Conservation (phyloP, 2,113 vertebrate species). For the Forbesichthys agassizii region DNA sequence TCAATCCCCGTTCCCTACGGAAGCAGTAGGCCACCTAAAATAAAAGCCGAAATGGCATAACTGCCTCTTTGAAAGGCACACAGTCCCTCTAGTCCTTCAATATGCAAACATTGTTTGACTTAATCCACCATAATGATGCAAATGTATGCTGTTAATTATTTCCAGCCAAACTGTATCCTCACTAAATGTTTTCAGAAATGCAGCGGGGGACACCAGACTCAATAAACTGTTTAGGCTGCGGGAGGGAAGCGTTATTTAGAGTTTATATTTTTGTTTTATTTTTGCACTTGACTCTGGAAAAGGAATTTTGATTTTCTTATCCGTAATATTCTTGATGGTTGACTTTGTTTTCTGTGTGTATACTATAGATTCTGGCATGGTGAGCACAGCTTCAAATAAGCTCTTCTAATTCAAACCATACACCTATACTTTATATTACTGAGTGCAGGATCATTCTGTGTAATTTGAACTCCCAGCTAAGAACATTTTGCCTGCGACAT, state of each 20-base stretch:
- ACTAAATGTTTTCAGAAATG: constrained; percentile 57
- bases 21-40: constrained; percentile 21
- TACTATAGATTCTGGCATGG: constrained; percentile 25
- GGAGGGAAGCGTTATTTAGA: constrained; percentile 48
- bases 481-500: constrained; percentile 27
- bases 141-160: constrained; percentile 76
- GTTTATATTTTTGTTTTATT: constrained; percentile 44
- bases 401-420: constrained; percentile 41
- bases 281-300: constrained; percentile 49
- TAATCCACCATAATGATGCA: constrained; percentile 71
- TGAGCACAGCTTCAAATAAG: constrained; percentile 45
- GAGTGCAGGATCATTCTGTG: constrained; percentile 26
- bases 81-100: constrained; percentile 45
- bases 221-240: constrained; percentile 50
- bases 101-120: constrained; percentile 66
- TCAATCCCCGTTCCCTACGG: constrained; percentile 1
- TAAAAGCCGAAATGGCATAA: constrained; percentile 6
- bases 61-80: constrained; percentile 18
- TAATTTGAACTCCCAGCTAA: constrained; percentile 41
- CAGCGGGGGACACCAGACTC: constrained; percentile 54
- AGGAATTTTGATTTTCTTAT: constrained; percentile 52
- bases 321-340: constrained; percentile 30
- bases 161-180: constrained; percentile 51
- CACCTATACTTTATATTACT: constrained; percentile 27
- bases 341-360: constrained; percentile 40